Evolutionary conservation across 2,888 invertebrate species (phyloP).

Genomic region (Physocephala rufipes): DNA sequence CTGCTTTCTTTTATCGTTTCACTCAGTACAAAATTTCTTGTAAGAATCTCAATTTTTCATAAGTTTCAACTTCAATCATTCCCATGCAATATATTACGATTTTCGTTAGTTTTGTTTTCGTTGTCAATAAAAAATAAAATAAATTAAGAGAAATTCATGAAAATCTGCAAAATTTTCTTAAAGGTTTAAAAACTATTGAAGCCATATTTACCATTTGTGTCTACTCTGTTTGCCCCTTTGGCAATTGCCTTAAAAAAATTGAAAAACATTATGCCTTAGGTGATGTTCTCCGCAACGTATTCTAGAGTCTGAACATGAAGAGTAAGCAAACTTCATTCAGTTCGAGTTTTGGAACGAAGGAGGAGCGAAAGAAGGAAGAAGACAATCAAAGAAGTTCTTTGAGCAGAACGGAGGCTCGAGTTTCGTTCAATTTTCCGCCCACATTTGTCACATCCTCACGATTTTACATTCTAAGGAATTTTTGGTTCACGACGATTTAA

Average conservation of each 20-base stretch:
- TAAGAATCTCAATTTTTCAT: no score
- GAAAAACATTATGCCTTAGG: neutral
- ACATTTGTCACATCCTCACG: neutral
- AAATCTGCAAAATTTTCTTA: constrained; percentile 10
- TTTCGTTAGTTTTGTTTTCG: constrained; percentile 21
- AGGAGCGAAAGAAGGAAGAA: neutral
- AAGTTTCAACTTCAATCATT: neutral
- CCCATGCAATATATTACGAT: constrained; percentile 14
- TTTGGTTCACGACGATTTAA: constrained; percentile 27
- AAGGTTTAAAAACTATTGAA: constrained; percentile 16
- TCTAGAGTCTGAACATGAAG: neutral
- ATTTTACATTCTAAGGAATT: constrained; percentile 7
- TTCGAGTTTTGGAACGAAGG: neutral
- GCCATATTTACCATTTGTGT: neutral
- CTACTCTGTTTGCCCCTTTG: no score
- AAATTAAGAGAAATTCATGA: no score
- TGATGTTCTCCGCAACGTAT: neutral
- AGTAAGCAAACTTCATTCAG: neutral
- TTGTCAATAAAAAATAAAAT: neutral
- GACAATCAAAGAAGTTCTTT: neutral
- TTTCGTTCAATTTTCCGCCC: neutral
- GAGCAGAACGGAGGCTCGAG: neutral
- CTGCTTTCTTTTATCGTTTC: neutral
- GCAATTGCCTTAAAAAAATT: no score
- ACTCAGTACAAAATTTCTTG: neutral